Percentiles rank a stretch among this genome's conserved stretches.
Evolutionary conservation across 2,113 vertebrate species (phyloP).

Genomic region (Cisticola juncidis): DNA sequence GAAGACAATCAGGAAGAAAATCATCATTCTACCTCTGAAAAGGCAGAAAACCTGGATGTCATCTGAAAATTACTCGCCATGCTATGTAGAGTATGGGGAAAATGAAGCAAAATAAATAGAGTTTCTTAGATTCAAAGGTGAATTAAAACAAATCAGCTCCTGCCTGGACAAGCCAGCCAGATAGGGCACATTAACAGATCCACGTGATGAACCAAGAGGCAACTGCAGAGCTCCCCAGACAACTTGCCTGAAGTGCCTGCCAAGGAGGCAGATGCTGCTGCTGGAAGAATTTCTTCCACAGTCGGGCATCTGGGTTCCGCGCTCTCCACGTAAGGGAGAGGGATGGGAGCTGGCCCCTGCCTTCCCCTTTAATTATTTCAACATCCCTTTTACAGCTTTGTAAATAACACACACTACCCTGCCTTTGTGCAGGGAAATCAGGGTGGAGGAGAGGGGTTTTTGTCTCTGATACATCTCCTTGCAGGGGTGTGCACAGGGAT

Average conservation of each 20-base stretch:
- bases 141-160: conserved; percentile 71
- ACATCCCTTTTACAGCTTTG: not conserved
- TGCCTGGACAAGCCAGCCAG: conserved; percentile 65
- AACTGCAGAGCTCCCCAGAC: conserved; percentile 75
- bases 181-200: conserved; percentile 68
- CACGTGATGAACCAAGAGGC: conserved; percentile 77
- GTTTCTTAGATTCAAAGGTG: conserved; percentile 72
- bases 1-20: not conserved
- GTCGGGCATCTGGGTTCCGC: conserved; percentile 79
- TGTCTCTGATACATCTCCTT: not conserved
- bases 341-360: conserved; percentile 25
- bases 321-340: conserved; percentile 71
- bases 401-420: conserved; percentile 8
- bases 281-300: conserved; percentile 75
- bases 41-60: not conserved
- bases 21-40: conserved; percentile 6
- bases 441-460: not conserved
- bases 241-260: conserved; percentile 72
- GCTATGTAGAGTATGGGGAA: not conserved
- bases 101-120: conserved; percentile 26
- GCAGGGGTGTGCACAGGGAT: not conserved
- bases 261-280: conserved; percentile 83
- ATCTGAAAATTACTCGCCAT: not conserved
- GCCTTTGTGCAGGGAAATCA: not conserved
- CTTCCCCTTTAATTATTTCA: conserved; percentile 48